Evolutionary conservation across 2,797 vertebrate species (phyloP).

Genomic region (Cephalopachus bancanus): DNA sequence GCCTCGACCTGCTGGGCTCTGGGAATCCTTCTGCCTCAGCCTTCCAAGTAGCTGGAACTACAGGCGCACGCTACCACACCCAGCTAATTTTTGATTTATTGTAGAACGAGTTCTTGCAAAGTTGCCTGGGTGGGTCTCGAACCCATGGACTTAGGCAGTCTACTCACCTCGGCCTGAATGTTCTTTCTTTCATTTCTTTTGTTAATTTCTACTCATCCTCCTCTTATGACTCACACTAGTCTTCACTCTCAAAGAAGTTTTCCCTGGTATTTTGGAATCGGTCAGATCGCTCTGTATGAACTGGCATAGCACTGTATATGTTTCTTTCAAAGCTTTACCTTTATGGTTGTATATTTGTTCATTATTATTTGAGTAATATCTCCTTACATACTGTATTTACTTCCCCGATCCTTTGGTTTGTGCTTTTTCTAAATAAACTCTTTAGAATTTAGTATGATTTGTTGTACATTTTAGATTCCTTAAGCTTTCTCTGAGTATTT

Average conservation of each 20-base stretch:
- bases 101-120: background rate
- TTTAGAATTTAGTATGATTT: background rate
- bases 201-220: background rate
- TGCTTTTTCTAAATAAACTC: slow-evolving; percentile 1
- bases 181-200: background rate
- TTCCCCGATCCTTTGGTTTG: background rate
- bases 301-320: background rate
- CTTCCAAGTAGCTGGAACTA: background rate
- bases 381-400: background rate
- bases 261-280: background rate
- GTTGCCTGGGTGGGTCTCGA: background rate
- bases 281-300: background rate
- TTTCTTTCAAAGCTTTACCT: background rate
- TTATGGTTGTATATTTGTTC: background rate
- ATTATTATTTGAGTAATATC: background rate
- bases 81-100: background rate
- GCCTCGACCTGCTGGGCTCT: background rate
- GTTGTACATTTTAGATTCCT: slow-evolving; percentile 33
- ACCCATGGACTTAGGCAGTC: too few relatives aligned
- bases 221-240: background rate
- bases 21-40: background rate
- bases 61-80: background rate
- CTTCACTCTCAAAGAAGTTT: background rate
- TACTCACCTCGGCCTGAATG: background rate
- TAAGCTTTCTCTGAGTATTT: slow-evolving; percentile 19